Percentiles rank a stretch among this genome's conserved stretches.
phyloP scores from a whole-genome alignment of 2,797 vertebrate genomes.

The Stomatorhinus walkeri region DNA sequence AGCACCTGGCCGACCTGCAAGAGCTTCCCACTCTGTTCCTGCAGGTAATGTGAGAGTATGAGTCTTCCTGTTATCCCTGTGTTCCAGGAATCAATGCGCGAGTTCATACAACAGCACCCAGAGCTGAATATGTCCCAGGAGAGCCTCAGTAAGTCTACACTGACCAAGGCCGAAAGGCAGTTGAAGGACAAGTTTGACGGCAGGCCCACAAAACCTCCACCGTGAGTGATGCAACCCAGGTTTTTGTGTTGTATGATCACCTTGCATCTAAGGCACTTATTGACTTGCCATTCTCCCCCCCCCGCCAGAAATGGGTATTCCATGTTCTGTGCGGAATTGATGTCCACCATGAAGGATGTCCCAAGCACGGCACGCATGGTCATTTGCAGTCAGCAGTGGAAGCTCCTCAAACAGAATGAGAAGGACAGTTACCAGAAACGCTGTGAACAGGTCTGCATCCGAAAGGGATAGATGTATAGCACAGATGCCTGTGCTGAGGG shows the following conservation, averaged over 20 bases:
- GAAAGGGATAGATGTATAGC: not conserved
- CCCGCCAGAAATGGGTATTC: constrained; percentile 86
- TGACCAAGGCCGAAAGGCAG: constrained; percentile 64
- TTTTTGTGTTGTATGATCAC: not conserved
- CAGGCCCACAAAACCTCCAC: constrained; percentile 71
- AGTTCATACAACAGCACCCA: constrained; percentile 91
- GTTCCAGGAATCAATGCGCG: constrained; percentile 77
- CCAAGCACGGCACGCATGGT: constrained; percentile 98
- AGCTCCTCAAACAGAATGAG: constrained; percentile 83
- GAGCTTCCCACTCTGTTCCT: not conserved
- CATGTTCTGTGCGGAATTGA: constrained; percentile 94
- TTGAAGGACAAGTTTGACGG: constrained; percentile 80
- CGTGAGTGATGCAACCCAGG: constrained; percentile 52
- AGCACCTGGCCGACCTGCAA: not conserved
- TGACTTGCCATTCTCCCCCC: not conserved
- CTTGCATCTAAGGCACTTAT: not conserved
- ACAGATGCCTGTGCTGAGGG: not conserved
- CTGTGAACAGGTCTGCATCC: constrained; percentile 78
- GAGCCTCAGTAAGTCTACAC: constrained; percentile 38
- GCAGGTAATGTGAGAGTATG: constrained; percentile 42
- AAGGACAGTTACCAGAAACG: constrained; percentile 95
- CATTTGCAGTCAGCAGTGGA: constrained; percentile 96
- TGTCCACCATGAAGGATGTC: constrained; percentile 98
- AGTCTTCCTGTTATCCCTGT: constrained; percentile 34
- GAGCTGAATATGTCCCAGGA: constrained; percentile 86